Base-by-base conservation (phyloP, 1,140 invertebrate genomes). In the Drosophila parvula region DNA sequence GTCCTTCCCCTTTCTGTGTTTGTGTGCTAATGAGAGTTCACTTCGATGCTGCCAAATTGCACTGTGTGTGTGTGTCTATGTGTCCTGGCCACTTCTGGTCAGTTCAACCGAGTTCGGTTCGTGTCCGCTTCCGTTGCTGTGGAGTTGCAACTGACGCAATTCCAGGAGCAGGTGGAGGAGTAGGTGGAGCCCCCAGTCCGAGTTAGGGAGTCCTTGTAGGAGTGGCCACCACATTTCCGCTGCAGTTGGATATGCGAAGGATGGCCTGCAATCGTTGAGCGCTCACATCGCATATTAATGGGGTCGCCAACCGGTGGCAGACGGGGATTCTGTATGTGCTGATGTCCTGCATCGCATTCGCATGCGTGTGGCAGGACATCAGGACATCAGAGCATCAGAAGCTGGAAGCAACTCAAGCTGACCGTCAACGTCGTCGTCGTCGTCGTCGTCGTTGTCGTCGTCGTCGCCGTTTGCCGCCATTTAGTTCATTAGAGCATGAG, bases 401-500 rank as follows among this genome's bases (percentile, higher is more conserved):
- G 36, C 48, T 57, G 32, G 16, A 16, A 59, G 56, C 44, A 68
- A 58, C 62, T 59, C 73, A 43, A 75, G 70, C 47, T 76, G 73
- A 74, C 58, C 47, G 53, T 43, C 55, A 41, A 32, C 40, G 68
- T 63, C 28, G 60, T 53, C 48, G 38, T 51, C 38, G 57, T 68
- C 58, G 58, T 56, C 67, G 70, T 57, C 77, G 71, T 28, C 65
- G 50, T 62, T 78, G 38, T 51, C 38, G 57, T 68, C 58, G 58
- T 56, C 67, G 70, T 57, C 77, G 71, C 34, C 65, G 50, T 62
- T 78, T 68, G 68, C 68, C 78, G 81, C 84, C 82, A 86, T 88
- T 88, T 89, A 80, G 83, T 88, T 88, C 79, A 83, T 89, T 88
- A 86, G 83, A 86, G 71, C 83, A 83, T 83, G 81, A 83, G 86